Base-by-base conservation (phyloP, 2,888 invertebrate species). In the Caenorhabditis angaria region DNA sequence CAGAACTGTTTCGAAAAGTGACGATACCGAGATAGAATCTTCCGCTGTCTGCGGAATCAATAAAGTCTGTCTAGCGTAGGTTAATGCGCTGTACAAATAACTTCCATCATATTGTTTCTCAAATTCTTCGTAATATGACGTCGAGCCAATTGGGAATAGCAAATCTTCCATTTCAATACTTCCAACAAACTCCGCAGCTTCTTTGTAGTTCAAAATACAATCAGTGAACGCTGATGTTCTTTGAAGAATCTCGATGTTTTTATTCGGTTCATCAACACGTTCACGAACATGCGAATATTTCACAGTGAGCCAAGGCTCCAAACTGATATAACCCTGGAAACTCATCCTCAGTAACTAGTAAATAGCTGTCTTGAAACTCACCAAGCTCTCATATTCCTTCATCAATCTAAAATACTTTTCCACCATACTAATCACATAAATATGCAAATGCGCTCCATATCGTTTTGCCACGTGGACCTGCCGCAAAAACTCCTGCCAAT, bases 171-270 rank as follows among this genome's bases (percentile, higher is more conserved):
- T 62, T n/a, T 70, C 62, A 61, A 70, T 59, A 20, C 61, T 62
- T 6, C 65, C 70, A 35, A 70, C 55, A 50, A 70, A 70, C 58
- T 65, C 55, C 5, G 70, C 65, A 0, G 55, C 70, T 22, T 70
- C 70, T 20, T 48, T 48, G 54, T 79, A 77, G 56, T 71, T 68
- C 6, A 79, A 62, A 20, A 79, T 58, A 56, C 79, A 79, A 51
- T 79, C 79, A 0, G 77, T 75, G 59, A 75, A 75, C 3, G 77
- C 75, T 0, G 77, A 75, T 1, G 77, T 75, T 53, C 75, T 77
- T 48, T 69, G 75, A 50, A 77, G 24, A 12, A 79, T 60, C 35
- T 79, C 79, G 50, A 77, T 65, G 53, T 76, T 72, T 32, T 67
- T 20, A 57, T 79, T 77, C 14, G 79, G 79, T 41, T 79, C 71